Evolutionary conservation across 2,888 invertebrate species (phyloP), one percentile per base, ranked within the genome.

Genomic region (Falcaria lacertinaria): DNA sequence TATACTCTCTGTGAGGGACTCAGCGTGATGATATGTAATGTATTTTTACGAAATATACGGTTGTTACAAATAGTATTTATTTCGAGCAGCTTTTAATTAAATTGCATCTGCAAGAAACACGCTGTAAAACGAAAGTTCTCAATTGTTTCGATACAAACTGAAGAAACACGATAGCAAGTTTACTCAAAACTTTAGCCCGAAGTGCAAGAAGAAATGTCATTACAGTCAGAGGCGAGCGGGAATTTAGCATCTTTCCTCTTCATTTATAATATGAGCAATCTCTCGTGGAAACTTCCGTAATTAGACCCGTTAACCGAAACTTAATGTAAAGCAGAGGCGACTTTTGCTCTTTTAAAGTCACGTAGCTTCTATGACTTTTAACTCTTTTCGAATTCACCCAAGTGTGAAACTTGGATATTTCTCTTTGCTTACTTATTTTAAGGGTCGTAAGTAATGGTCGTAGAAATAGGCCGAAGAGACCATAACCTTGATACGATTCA

Each of bases 211-310:
- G 62, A 69, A 74, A 74, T 68, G 64, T 64, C 69, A 67, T 74
- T 70, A 69, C 50, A 60, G 57, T 52, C 54, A 52, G 47, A 57
- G 50, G 57, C 54, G 56, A 62, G 64, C 57, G 60, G 48, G 57
- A 71, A 75, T 71, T 73, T 67, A 55, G 56, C 66, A 64, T 70
- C 71, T 76, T 80, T 74, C 70, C 74, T 71, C 67, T 71, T 65
- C 76, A 78, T 78, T 80, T 74, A 76, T 75, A 80, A 75, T 78
- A 80, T 80, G 73, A 79, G 64, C 70, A 57, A 79, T 77, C 70
- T 75, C 61, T 47, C 52, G 49, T 48, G 50, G 51, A 64, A 81
- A 80, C 74, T 81, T 80, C 69, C 68, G 67, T 80, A 80, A 80
- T 80, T 80, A 81, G 69, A 68, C 64, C 66, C 74, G 70, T 74